Evolutionary conservation across 2,113 vertebrate genomes (phyloP), one percentile per base, ranked within the genome.

Genomic region (Cariama cristata): DNA sequence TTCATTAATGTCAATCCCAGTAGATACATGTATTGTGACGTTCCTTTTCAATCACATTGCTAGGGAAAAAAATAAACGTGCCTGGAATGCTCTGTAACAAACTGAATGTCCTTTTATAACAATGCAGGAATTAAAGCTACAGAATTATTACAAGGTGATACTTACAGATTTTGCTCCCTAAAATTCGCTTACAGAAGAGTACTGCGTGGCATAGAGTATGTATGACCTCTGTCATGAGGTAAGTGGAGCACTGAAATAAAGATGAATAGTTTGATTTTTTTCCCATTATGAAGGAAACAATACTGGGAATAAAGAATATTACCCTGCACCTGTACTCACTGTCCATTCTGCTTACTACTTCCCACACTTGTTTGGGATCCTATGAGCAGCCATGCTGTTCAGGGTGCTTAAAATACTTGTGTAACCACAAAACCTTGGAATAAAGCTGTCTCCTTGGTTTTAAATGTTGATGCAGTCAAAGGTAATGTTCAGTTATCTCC

Each of bases 1-100:
- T 94, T 94, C 62, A 53, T 45, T 77, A 84, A 69, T 71, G 26
- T 79, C 84, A 95, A 86, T 91, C 72, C 63, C 83, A 90, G 49
- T 11, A 86, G 58, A 71, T 62, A 88, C 12, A 87, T 49, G 44
- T 22, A 67, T 77, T 86, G 59, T 67, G 52, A 74, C 59, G 32
- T 47, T 81, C 23, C 24, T 80, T 93, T 93, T 81, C 76, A 77
- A 56, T 53, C 55, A 58, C 26, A 52, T 35, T 89, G 42, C 24
- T 50, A 71, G 22, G 30, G 15, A 19, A 79, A 76, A 79, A 74
- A 91, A 49, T 40, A 71, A 72, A 62, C 6, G 19, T 73, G 47
- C 19, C 35, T 86, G 35, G 55, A 95, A 75, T 75, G 13, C 52
- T 89, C 32, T n/a, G 26, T 56, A 40, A 35, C 21, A 64, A 88